These are phyloP conservation scores for Ctenochaetus hawaiiensis DNA, from an alignment of 2,797 vertebrate genomes.

Conservation along the genomic window DNA sequence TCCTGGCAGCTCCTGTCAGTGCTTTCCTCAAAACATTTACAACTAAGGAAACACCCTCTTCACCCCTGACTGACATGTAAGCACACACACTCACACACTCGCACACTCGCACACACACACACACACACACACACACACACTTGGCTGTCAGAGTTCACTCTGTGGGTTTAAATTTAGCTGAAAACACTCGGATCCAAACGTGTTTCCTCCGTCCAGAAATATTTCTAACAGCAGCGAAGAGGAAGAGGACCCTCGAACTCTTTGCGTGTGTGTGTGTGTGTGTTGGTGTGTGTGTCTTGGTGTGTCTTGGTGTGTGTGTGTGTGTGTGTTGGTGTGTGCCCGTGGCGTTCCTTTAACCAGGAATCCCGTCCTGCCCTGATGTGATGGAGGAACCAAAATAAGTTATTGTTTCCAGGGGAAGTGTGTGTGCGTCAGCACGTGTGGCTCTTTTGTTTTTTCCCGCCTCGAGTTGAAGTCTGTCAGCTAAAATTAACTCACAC, in stretches of 20 bases:
- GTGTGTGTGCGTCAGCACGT: conserved; percentile 80
- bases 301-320: conserved; percentile 9
- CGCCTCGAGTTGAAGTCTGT: conserved; percentile 1
- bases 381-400: conserved; percentile 76
- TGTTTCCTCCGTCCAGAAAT: conserved; percentile 73
- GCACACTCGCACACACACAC: conserved; percentile 27
- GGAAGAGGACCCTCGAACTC: conserved; percentile 55
- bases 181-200: conserved; percentile 44
- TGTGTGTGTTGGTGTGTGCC: conserved; percentile 17
- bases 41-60: conserved; percentile 49
- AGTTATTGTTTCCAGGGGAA: conserved; percentile 82
- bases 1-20: conserved; percentile 44
- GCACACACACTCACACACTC: conserved; percentile 35
- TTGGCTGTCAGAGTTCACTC: conserved; percentile 36
- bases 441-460: conserved; percentile 60
- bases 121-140: conserved; percentile 33
- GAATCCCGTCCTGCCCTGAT: conserved; percentile 54
- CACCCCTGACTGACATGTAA: conserved; percentile 23
- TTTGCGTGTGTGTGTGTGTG: conserved; percentile 25
- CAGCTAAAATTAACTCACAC: conserved; percentile 42
- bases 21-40: conserved; percentile 53
- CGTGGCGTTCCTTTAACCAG: conserved; percentile 59
- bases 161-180: conserved; percentile 73
- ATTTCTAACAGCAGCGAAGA: conserved; percentile 54
- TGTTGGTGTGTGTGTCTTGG: conserved; percentile 9